Conservation (phyloP, 2,888 invertebrate genomes). For the Adineta ricciae region DNA sequence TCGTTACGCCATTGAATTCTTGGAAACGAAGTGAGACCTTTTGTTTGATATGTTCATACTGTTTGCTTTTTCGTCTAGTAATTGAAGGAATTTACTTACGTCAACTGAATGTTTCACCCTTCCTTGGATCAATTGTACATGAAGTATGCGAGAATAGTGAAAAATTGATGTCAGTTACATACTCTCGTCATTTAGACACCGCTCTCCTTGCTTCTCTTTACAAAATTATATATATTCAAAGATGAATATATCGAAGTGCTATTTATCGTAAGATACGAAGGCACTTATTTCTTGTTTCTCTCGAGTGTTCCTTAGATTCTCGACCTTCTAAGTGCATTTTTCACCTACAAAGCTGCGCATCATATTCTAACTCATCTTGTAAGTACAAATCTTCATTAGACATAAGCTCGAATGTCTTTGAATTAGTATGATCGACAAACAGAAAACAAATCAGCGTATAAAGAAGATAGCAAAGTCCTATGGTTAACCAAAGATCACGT, state of each 20-base stretch:
- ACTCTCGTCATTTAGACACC: not conserved
- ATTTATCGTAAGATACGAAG: not conserved
- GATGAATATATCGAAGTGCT: not conserved
- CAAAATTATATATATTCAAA: not conserved
- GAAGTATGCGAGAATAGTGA: not conserved
- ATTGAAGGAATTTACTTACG: not conserved
- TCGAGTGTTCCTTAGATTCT: not conserved
- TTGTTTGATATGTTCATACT: not conserved
- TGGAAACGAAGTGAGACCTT: not conserved
- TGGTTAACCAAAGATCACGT: not conserved
- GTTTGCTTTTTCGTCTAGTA: not conserved
- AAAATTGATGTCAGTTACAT: too few species aligned
- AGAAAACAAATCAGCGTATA: not conserved
- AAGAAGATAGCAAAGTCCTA: not conserved
- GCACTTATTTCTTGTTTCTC: not conserved
- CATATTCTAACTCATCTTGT: not conserved
- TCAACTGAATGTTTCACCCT: not conserved
- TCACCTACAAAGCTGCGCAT: not conserved
- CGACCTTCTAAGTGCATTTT: not conserved
- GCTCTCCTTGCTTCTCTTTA: not conserved
- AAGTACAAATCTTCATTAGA: not conserved
- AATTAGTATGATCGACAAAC: not conserved
- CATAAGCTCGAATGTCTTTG: not conserved
- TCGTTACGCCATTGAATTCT: not conserved
- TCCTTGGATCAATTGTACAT: not conserved